Evolutionary conservation across 2,797 vertebrate genomes (phyloP).

Genomic region (Pseudomugil tenellus): DNA sequence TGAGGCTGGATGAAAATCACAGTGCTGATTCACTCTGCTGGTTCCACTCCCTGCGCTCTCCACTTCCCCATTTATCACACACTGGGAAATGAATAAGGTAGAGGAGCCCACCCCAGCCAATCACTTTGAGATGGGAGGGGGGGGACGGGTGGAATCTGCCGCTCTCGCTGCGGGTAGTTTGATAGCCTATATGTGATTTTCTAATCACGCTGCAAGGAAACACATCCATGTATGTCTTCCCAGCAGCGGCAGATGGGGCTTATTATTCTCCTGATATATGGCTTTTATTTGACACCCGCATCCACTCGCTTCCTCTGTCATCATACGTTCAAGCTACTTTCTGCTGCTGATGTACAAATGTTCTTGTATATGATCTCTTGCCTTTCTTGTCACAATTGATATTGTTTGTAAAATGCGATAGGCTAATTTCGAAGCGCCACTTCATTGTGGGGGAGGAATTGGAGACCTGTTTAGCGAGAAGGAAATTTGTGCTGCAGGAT

Average conservation of each 20-base stretch:
- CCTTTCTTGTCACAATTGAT: constrained; percentile 81
- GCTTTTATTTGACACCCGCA: constrained; percentile 62
- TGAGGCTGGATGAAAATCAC: constrained; percentile 29
- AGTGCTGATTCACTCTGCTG: background rate
- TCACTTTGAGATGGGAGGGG: constrained; percentile 11
- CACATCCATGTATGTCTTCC: constrained; percentile 42
- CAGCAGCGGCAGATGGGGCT: constrained; percentile 52
- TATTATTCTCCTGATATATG: constrained; percentile 58
- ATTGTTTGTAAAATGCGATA: constrained; percentile 73
- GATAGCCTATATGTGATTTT: constrained; percentile 65
- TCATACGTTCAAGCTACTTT: constrained; percentile 61
- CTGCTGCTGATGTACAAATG: constrained; percentile 70
- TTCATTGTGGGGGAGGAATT: constrained; percentile 69
- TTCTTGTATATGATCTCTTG: constrained; percentile 68
- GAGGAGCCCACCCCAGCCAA: constrained; percentile 23
- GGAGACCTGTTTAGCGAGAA: constrained; percentile 70
- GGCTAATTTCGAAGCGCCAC: constrained; percentile 81
- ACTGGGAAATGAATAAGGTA: constrained; percentile 53
- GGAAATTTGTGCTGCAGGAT: constrained; percentile 58
- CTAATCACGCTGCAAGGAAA: constrained; percentile 60
- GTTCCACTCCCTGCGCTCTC: constrained; percentile 14
- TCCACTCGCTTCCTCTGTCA: constrained; percentile 57
- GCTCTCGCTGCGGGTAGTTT: constrained; percentile 38
- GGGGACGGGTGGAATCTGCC: constrained; percentile 4
- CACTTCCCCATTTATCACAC: constrained; percentile 49